Conservation (phyloP, 2,888 invertebrate genomes). For the Meghimatium bilineatum region DNA sequence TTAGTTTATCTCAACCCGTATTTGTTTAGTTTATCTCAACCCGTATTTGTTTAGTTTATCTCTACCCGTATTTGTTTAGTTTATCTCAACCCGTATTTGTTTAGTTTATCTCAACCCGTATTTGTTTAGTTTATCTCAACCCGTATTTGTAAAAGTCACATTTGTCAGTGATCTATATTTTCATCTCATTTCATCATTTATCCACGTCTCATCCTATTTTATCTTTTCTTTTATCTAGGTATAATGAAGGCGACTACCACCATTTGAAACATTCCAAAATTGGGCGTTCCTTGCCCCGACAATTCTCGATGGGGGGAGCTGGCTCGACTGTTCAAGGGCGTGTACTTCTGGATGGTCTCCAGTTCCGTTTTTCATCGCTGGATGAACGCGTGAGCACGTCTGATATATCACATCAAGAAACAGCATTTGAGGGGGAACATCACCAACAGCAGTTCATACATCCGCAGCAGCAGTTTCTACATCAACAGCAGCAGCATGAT, state of each 20-base stretch:
- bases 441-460: neutral
- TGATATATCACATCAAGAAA: neutral
- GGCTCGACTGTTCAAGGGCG: conserved; percentile 45
- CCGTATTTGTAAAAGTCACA: no score
- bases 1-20: no score
- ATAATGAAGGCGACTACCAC: conserved; percentile 73
- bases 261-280: conserved; percentile 68
- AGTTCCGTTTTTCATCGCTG: conserved; percentile 36
- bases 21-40: no score
- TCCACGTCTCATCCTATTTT: neutral
- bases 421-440: neutral
- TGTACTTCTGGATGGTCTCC: conserved; percentile 22
- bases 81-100: no score
- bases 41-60: no score
- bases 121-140: no score
- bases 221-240: conserved; percentile 62
- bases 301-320: conserved; percentile 63
- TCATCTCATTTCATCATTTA: neutral
- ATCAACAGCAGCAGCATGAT: conserved; percentile 15
- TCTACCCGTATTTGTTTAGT: no score
- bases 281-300: conserved; percentile 60
- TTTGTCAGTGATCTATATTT: no score
- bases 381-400: conserved; percentile 32
- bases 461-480: conserved; percentile 29
- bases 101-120: no score